Evolutionary conservation across 2,113 vertebrate genomes (phyloP).

Genomic region (Recurvirostra avosetta): DNA sequence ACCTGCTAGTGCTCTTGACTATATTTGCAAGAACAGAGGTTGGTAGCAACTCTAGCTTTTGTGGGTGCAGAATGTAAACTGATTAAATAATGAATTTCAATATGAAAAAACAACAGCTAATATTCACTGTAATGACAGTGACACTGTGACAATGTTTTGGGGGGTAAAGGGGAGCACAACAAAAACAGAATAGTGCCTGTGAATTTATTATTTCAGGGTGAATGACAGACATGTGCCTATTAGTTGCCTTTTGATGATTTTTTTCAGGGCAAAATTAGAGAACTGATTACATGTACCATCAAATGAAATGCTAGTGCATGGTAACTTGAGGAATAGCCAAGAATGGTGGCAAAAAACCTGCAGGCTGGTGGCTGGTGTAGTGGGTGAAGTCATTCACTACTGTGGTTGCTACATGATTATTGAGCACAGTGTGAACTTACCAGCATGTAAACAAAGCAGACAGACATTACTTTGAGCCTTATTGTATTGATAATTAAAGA

Average conservation of each 20-base stretch:
- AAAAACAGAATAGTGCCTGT: background rate
- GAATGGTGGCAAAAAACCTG: background rate
- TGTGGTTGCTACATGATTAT: background rate
- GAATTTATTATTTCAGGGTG: background rate
- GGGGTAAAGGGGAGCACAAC: background rate
- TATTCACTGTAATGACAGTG: background rate
- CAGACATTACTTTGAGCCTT: background rate
- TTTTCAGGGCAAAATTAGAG: background rate
- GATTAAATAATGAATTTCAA: background rate
- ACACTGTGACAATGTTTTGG: background rate
- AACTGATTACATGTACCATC: background rate
- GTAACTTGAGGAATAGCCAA: background rate
- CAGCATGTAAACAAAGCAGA: background rate
- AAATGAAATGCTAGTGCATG: background rate
- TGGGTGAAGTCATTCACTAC: background rate
- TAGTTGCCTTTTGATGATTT: background rate
- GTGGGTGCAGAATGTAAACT: background rate
- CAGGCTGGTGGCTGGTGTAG: background rate
- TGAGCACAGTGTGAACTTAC: background rate
- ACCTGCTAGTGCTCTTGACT: background rate
- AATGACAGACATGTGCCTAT: background rate
- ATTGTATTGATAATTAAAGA: background rate
- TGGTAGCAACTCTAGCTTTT: background rate
- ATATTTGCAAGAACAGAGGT: background rate
- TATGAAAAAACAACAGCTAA: background rate